Conservation (phyloP, 2,113 vertebrate genomes). For the Bucco capensis region DNA sequence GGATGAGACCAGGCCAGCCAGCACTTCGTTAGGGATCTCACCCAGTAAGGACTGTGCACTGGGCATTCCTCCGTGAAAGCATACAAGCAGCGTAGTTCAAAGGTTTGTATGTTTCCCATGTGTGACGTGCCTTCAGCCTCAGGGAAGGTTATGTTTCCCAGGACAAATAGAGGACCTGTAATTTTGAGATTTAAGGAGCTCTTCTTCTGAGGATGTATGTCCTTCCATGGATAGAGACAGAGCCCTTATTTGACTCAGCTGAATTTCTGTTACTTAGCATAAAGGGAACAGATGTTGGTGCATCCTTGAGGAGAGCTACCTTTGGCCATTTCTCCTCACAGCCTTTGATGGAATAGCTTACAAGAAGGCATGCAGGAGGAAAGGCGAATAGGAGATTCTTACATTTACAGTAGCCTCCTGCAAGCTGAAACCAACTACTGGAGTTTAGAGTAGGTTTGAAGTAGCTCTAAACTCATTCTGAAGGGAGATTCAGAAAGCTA, state of each 20-base stretch:
- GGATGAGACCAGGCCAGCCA: background rate
- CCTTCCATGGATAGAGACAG: background rate
- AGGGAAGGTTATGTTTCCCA: background rate
- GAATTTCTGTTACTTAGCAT: background rate
- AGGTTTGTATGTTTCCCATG: accelerated
- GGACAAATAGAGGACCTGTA: background rate
- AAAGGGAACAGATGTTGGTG: background rate
- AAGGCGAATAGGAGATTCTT: background rate
- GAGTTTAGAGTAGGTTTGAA: background rate
- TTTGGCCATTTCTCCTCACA: background rate
- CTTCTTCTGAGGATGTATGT: background rate
- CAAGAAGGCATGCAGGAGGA: background rate
- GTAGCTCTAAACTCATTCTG: background rate
- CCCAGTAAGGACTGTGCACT: accelerated
- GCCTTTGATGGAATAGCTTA: background rate
- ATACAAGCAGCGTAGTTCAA: too few relatives aligned
- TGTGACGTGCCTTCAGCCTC: background rate
- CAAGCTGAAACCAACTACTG: background rate
- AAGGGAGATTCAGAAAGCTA: background rate
- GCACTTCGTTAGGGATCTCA: background rate
- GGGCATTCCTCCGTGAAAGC: background rate
- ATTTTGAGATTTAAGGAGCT: background rate
- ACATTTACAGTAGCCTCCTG: background rate
- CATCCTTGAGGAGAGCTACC: background rate
- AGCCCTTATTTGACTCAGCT: background rate